These are phyloP conservation scores for Caenorhabditis doughertyi DNA, from an alignment of 2,888 invertebrate species.

Conservation along the genomic window DNA sequence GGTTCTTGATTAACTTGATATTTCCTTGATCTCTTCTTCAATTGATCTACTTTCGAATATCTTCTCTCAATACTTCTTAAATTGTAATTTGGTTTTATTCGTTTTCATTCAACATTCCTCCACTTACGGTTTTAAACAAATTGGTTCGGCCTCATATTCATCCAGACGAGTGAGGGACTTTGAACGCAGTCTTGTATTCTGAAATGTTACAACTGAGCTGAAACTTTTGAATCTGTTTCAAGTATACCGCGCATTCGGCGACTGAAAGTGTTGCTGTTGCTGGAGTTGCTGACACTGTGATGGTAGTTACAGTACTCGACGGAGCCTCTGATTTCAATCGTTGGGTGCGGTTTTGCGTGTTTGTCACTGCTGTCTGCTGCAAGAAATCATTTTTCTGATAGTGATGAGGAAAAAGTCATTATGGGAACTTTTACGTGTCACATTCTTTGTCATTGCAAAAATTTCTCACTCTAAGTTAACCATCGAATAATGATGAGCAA, in stretches of 20 bases:
- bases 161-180: constrained; percentile 75
- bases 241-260: constrained; percentile 38
- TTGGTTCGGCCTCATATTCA: constrained; percentile 64
- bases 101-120: neutral
- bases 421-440: constrained; percentile 26
- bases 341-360: constrained; percentile 48
- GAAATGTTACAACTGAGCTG: neutral
- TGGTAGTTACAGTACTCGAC: constrained; percentile 46
- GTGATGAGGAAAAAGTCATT: constrained; percentile 39
- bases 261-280: constrained; percentile 40
- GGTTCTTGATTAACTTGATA: constrained; percentile 63
- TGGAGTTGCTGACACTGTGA: constrained; percentile 53
- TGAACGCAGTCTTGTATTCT: constrained; percentile 60
- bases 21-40: constrained; percentile 62
- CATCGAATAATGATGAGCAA: neutral
- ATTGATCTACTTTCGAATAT: constrained; percentile 68
- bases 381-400: constrained; percentile 39
- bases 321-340: constrained; percentile 58
- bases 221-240: neutral
- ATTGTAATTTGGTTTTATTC: too few relatives aligned
- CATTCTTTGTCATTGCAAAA: constrained; percentile 8
- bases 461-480: constrained; percentile 13
- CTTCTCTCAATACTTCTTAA: constrained; percentile 66
- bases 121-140: constrained; percentile 59
- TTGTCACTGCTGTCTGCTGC: constrained; percentile 33